A percentile compares a stretch with the other conserved stretches of the same genome.
Evolutionary conservation across 2,113 vertebrate species (phyloP).

Genomic region (Crypturellus undulatus): DNA sequence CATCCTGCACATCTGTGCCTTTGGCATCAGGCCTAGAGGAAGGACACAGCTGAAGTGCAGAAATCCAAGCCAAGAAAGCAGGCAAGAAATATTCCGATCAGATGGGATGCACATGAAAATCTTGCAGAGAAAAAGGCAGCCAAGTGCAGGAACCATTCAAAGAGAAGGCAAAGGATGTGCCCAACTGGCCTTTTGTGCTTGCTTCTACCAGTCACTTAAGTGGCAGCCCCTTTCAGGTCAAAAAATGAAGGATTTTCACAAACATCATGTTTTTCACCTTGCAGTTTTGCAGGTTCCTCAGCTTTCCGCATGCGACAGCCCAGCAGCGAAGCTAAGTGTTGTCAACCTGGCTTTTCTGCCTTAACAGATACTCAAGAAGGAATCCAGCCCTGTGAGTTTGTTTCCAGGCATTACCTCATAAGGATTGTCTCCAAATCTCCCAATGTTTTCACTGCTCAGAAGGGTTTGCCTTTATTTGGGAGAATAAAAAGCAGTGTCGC

Average conservation of each 20-base stretch:
- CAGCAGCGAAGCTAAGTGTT: neutral
- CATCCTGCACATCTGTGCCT: conserved; percentile 65
- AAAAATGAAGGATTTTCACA: neutral
- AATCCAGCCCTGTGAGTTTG: conserved; percentile 1
- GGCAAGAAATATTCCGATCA: neutral
- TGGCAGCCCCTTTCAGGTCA: neutral
- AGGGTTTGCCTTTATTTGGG: conserved; percentile 59
- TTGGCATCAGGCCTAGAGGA: conserved; percentile 69
- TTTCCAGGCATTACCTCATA: conserved; percentile 56
- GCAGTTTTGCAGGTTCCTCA: neutral
- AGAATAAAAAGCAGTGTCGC: conserved; percentile 66
- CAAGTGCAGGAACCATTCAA: neutral
- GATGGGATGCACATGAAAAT: conserved; percentile 31
- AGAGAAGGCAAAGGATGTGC: accelerated
- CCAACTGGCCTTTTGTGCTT: neutral
- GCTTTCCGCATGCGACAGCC: neutral
- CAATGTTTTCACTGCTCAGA: conserved; percentile 47
- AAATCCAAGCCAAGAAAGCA: conserved; percentile 9
- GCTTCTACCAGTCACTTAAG: neutral
- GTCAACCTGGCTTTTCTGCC: neutral
- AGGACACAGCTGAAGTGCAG: conserved; percentile 56
- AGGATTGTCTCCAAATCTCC: conserved; percentile 57
- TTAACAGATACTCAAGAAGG: conserved; percentile 19
- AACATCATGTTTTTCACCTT: neutral
- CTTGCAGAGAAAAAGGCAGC: neutral